Percentiles rank a stretch among this genome's conserved stretches.
These are phyloP conservation scores for Acrocephalus kingi DNA, from an alignment of 2,113 vertebrate genomes.

Conservation along the genomic window DNA sequence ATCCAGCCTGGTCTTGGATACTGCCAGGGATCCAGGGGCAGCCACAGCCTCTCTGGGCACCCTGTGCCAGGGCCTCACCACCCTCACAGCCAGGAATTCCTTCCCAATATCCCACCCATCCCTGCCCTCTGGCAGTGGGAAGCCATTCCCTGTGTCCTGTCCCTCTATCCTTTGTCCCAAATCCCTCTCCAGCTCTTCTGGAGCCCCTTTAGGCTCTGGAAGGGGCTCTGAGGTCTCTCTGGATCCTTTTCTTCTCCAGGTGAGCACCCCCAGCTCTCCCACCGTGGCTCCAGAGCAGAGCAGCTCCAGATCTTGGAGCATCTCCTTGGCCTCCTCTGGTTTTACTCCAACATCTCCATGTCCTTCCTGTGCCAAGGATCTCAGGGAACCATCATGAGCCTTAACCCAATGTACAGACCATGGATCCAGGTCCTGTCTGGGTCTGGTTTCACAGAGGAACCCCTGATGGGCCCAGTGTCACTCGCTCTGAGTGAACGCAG, in stretches of 20 bases:
- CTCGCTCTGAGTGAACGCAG: fast-evolving
- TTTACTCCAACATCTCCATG: fast-evolving
- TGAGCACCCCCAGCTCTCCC: neutral
- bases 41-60: fast-evolving
- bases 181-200: neutral
- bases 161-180: neutral
- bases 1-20: fast-evolving
- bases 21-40: neutral
- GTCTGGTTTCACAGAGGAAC: neutral
- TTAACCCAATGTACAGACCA: fast-evolving
- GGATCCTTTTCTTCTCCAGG: neutral
- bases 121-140: neutral
- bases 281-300: neutral
- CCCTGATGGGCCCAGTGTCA: fast-evolving
- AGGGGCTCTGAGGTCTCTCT: neutral
- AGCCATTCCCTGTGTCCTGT: neutral
- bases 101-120: fast-evolving
- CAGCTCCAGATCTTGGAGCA: neutral
- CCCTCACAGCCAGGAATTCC: fast-evolving
- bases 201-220: neutral
- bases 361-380: fast-evolving
- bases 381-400: neutral
- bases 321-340: fast-evolving
- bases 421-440: fast-evolving
- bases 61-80: fast-evolving